Evolutionary conservation across 2,113 vertebrate genomes (phyloP).

Genomic region (Lepisosteus oculatus): DNA sequence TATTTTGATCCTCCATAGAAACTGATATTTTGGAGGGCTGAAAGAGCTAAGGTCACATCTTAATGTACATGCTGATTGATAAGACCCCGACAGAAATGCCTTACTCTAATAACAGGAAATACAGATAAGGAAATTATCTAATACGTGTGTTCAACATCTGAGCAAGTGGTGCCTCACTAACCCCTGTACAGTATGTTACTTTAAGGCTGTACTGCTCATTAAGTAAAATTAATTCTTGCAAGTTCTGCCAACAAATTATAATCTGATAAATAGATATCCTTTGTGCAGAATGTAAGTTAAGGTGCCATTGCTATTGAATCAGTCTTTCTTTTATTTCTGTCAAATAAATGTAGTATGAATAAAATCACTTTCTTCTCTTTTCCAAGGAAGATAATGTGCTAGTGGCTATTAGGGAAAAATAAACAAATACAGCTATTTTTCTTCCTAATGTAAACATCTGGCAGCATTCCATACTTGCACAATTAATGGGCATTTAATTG

Average conservation of each 20-base stretch:
- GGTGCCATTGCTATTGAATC: neutral
- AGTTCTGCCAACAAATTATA: conserved; percentile 1
- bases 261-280: conserved; percentile 6
- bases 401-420: conserved; percentile 66
- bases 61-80: too few species aligned
- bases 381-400: conserved; percentile 24
- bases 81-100: too few species aligned
- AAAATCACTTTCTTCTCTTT: conserved; percentile 25
- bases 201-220: conserved; percentile 8
- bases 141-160: too few species aligned
- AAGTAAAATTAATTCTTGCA: conserved; percentile 5
- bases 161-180: too few species aligned
- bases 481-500: conserved; percentile 99
- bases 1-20: too few species aligned
- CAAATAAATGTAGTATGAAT: conserved; percentile 29
- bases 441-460: conserved; percentile 93
- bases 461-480: conserved; percentile 88
- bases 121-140: too few species aligned
- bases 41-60: too few species aligned
- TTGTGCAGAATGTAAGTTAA: neutral
- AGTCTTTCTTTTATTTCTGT: conserved; percentile 2
- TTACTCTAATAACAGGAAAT: too few species aligned
- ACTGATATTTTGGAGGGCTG: too few species aligned
- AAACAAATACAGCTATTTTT: conserved; percentile 83
- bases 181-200: neutral